These are phyloP conservation scores for Notiomystis cincta DNA, from an alignment of 2,113 vertebrate genomes.

Conservation along the genomic window DNA sequence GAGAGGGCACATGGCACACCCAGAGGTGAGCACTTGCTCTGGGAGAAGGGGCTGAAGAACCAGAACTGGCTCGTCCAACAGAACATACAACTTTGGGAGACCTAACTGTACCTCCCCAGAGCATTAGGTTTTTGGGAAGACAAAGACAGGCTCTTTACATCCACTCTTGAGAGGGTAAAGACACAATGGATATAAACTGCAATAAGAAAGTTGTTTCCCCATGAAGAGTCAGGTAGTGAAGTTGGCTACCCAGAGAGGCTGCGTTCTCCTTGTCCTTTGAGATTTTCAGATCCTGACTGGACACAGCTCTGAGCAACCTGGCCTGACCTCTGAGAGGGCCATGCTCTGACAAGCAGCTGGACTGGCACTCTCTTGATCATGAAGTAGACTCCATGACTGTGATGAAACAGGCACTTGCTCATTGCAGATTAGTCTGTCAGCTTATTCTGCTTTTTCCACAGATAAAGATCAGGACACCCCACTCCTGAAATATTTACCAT, in stretches of 20 bases:
- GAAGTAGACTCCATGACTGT: background rate
- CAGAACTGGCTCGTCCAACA: background rate
- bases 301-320: background rate
- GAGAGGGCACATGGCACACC: background rate
- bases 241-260: background rate
- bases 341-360: background rate
- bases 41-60: background rate
- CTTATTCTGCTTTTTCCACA: background rate
- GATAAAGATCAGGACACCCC: background rate
- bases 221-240: background rate
- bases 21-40: background rate
- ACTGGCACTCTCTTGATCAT: background rate
- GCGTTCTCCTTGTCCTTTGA: background rate
- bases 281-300: background rate
- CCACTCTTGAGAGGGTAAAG: background rate
- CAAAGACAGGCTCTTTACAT: background rate
- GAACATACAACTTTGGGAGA: background rate
- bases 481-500: background rate
- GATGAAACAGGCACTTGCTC: background rate
- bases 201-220: background rate
- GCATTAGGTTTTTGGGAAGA: background rate
- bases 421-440: background rate
- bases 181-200: background rate
- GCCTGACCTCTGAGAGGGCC: rapidly evolving
- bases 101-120: background rate